Conservation (phyloP, 2,113 vertebrate species). For the Pedetes capensis region DNA sequence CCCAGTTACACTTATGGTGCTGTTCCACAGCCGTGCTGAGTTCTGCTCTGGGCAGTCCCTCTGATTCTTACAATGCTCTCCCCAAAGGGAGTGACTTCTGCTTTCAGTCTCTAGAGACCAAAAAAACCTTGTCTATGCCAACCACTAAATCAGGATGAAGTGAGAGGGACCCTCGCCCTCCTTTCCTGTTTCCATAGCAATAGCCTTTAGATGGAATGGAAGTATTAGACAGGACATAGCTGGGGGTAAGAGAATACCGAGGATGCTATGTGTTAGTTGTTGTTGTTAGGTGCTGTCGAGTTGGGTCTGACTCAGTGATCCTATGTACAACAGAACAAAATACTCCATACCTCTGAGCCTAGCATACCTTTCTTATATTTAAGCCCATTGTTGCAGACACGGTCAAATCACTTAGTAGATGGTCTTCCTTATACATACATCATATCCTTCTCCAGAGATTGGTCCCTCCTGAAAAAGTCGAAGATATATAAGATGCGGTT, state of each 20-base stretch:
- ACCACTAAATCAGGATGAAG: background rate
- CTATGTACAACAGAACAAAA: no score
- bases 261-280: no score
- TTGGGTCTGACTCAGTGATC: no score
- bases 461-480: no score
- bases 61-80: background rate
- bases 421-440: no score
- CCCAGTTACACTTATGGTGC: background rate
- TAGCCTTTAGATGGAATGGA: background rate
- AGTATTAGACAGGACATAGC: background rate
- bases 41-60: background rate
- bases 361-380: no score
- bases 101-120: background rate
- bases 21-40: background rate
- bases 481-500: no score
- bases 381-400: no score
- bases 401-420: no score
- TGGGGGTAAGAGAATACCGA: background rate
- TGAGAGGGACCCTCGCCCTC: fast-evolving
- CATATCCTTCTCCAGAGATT: no score
- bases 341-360: no score
- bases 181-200: background rate
- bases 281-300: no score
- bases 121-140: background rate
- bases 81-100: background rate